Base-by-base conservation (phyloP, 2,888 invertebrate genomes). In the Lochmaea capreae region DNA sequence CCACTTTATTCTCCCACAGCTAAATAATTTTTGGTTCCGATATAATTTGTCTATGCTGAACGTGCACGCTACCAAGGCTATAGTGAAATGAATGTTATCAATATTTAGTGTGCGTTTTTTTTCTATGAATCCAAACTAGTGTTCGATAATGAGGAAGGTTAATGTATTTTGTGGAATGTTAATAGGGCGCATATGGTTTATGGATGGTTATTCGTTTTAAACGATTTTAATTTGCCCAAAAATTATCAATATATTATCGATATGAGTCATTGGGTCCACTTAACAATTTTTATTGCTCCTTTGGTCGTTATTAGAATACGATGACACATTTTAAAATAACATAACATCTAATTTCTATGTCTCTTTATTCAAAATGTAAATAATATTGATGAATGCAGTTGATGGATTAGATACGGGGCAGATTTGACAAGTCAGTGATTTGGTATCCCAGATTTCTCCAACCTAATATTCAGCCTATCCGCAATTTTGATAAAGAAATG, bases 181-280 rank as follows among this genome's bases (percentile, higher is more conserved):
- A 54, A 54, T 54, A 54, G 54, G 54, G 18, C 54, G 54, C 54
- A 54, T 54, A 54, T 54, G 54, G 46, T 46, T 33, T 33, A 33
- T 33, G 33, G 33, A 33, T 33, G 33, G 9, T 18, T 18, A 54
- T 54, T 18, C 54, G 10, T 16, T 9, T 54, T 54, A 54, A 54
- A 54, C 54, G 54, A 54, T 16, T 54, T 54, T 18, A 54, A 54
- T 54, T 54, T 54, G 54, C 16, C 54, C 16, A 54, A 54, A 54
- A 54, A 16, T 10, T 10, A 54, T n/a, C 52, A 1, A 52, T 52
- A 49, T 49, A 52, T 52, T 52, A 52, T 54, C 8, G 16, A n/a
- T 8, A 54, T 54, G 16, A 16, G 16, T 54, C 54, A 18, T 54
- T 54, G 2, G 18, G 16, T n/a, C 52, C 52, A 52, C 52, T 52